Base-by-base conservation (phyloP, 2,888 invertebrate species). In the Hylaea fasciaria region DNA sequence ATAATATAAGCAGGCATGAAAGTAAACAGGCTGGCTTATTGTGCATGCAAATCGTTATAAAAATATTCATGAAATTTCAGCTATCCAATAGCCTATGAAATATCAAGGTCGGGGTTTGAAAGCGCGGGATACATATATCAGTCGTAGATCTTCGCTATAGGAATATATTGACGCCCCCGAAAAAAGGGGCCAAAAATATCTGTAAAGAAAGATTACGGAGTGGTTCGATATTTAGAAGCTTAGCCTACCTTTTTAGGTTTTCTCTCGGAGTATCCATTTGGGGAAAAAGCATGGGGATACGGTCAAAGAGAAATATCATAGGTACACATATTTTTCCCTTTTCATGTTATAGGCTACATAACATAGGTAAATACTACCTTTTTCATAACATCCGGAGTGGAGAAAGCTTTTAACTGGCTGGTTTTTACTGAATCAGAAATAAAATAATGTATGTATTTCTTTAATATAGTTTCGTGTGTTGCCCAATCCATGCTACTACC, bases 41-140 rank as follows among this genome's bases (percentile, higher is more conserved):
- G 63, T 58, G 48, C 62, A 78, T 79, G 76, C 74, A 75, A 78
- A 78, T 77, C 62, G 68, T 66, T 71, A 72, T 74, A 71, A 76
- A 77, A 77, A 77, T 79, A 79, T 79, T 79, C 77, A 79, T 79
- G 79, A 74, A 76, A 76, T 69, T 68, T 63, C 57, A 43, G 51
- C 60, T 41, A 55, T 57, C 58, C 49, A 51, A 32, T 55, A 61
- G 54, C 49, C 46, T 57, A 62, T 51, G 41, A 55, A 66, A 45
- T 58, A 40, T 13, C 56, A 66, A 68, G 66, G 64, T 58, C 44
- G 62, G 49, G 37, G 10, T 49, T 43, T 13, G 16, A 63, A 47
- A 57, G 49, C 57, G 28, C 44, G 35, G 14, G 12, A 32, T 41
- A 28, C 17, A 14, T 53, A 45, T 10, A 13, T 44, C 1, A 32